A percentile compares a stretch with the other conserved stretches of the same genome.
These are phyloP conservation scores for Anas bernieri DNA, from an alignment of 2,797 vertebrate species.

Conservation along the genomic window DNA sequence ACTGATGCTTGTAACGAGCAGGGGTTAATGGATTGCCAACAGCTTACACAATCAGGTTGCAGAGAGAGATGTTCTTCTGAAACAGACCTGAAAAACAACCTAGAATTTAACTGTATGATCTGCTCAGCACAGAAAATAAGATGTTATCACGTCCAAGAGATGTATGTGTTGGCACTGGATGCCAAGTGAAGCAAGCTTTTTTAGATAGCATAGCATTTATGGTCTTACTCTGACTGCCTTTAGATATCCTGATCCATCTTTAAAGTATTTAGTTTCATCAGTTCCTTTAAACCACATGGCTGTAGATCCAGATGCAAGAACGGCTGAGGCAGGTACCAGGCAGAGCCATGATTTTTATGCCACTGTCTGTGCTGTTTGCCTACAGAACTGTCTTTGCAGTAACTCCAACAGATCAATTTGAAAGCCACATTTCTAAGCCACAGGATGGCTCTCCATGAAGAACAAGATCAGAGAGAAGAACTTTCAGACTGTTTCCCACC, in stretches of 20 bases:
- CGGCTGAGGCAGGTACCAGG: not conserved
- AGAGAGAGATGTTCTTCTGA: not conserved
- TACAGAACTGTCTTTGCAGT: not conserved
- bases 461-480: not conserved
- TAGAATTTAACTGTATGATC: not conserved
- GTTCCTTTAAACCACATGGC: not conserved
- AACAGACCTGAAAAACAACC: not conserved
- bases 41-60: not conserved
- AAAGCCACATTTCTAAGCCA: not conserved
- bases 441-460: not conserved
- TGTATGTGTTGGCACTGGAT: not conserved
- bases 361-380: not conserved
- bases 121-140: not conserved
- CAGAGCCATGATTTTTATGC: not conserved
- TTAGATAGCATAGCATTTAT: not conserved
- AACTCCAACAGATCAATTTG: not conserved
- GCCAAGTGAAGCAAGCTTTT: not conserved
- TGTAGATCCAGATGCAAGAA: not conserved
- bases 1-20: not conserved
- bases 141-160: not conserved
- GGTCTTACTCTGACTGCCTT: not conserved
- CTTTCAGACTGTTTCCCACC: not conserved
- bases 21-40: rapidly evolving
- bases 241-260: not conserved
- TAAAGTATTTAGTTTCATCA: not conserved